These are phyloP conservation scores for Eumeta japonica DNA, from an alignment of 1,140 invertebrate genomes.

Conservation along the genomic window DNA sequence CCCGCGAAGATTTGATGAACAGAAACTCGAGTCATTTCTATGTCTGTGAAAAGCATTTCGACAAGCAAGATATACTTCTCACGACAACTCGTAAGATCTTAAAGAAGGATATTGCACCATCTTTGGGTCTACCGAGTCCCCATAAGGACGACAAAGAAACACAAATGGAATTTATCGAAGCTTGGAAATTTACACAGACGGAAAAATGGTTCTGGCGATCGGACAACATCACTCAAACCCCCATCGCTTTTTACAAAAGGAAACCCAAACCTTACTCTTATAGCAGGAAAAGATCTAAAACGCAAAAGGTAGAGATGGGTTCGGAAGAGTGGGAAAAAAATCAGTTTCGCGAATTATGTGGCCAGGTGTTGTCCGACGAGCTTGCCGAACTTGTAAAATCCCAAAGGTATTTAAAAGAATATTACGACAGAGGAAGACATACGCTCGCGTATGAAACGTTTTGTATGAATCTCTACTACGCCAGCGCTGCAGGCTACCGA, in stretches of 20 bases:
- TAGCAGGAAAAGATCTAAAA: neutral
- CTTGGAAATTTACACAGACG: neutral
- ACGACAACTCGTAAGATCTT: neutral
- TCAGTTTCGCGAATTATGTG: neutral
- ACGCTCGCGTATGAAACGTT: too few relatives aligned
- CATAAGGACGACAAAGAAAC: neutral
- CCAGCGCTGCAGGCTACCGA: constrained; percentile 11
- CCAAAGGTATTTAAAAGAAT: too few relatives aligned
- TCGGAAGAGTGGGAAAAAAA: neutral
- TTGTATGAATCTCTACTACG: too few relatives aligned
- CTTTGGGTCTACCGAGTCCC: neutral
- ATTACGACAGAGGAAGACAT: too few relatives aligned
- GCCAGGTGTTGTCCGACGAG: neutral
- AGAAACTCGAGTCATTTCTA: neutral
- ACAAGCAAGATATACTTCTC: neutral
- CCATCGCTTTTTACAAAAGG: neutral
- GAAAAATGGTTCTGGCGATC: neutral
- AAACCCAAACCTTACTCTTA: neutral
- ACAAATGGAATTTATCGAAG: neutral
- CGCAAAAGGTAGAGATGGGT: neutral
- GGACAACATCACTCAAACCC: neutral
- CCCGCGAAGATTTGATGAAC: neutral
- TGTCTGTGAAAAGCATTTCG: constrained; percentile 2
- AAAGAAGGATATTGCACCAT: neutral
- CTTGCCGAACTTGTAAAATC: neutral